These are phyloP conservation scores for Centropristis striata DNA, from an alignment of 2,113 vertebrate species.

Conservation along the genomic window DNA sequence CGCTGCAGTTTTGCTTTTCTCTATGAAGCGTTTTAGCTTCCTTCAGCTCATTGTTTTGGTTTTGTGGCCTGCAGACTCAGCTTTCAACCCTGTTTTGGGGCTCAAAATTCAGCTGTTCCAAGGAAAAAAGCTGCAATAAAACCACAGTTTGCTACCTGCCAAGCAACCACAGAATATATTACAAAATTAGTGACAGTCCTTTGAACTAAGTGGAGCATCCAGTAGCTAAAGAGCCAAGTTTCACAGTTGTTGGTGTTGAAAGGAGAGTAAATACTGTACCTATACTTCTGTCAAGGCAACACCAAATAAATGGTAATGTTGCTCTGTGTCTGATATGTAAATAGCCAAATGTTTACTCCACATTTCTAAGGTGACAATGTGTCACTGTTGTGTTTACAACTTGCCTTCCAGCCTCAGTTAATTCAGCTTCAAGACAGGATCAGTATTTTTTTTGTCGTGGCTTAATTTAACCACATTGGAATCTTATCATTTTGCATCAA, in stretches of 20 bases:
- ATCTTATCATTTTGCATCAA: neutral
- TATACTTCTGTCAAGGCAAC: no score
- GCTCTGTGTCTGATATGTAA: neutral
- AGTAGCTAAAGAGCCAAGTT: neutral
- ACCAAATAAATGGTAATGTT: neutral
- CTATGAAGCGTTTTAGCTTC: no score
- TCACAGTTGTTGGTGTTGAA: neutral
- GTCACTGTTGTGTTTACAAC: neutral
- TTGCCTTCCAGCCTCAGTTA: neutral
- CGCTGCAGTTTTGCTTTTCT: neutral
- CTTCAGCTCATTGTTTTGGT: neutral
- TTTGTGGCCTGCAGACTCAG: no score
- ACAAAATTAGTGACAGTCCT: neutral
- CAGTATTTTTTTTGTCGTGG: neutral
- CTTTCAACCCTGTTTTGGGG: neutral
- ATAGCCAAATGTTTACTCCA: neutral
- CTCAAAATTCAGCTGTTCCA: neutral
- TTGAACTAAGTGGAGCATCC: neutral
- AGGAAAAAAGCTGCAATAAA: neutral
- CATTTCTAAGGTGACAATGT: neutral
- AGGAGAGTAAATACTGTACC: neutral
- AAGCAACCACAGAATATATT: neutral
- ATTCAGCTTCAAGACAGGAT: neutral
- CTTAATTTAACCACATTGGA: neutral
- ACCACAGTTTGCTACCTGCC: neutral